Evolutionary conservation across 2,113 vertebrate species (phyloP).

Genomic region (Salvelinus namaycush): DNA sequence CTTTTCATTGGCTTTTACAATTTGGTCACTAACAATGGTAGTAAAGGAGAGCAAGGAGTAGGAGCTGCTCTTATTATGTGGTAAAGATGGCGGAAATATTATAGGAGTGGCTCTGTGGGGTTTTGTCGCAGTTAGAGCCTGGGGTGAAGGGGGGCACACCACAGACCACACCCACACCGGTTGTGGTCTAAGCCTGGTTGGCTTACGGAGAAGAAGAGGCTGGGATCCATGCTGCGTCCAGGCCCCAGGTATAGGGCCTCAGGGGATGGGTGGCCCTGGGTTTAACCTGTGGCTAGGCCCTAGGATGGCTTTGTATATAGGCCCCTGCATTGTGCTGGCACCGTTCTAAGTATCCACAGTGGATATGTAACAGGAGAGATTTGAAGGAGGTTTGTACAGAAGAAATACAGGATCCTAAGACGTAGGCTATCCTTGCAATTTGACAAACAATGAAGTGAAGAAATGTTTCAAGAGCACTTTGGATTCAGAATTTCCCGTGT

Average conservation of each 20-base stretch:
- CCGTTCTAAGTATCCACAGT: too few relatives aligned
- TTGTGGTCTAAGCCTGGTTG: background rate
- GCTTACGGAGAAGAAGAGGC: background rate
- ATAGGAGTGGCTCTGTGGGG: slow-evolving; percentile 45
- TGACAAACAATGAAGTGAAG: too few relatives aligned
- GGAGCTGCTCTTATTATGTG: background rate
- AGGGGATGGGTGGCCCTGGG: background rate
- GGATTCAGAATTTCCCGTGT: too few relatives aligned
- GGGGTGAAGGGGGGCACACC: slow-evolving; percentile 2
- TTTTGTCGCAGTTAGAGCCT: background rate
- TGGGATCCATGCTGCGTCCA: background rate
- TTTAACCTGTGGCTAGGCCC: background rate
- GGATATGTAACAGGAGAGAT: too few relatives aligned
- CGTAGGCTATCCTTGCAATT: too few relatives aligned
- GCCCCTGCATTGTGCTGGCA: too few relatives aligned
- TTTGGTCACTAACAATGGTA: background rate
- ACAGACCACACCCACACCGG: slow-evolving; percentile 51
- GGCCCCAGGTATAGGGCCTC: too few relatives aligned
- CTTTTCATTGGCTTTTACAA: slow-evolving; percentile 34
- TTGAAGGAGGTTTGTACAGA: too few relatives aligned
- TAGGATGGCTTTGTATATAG: background rate
- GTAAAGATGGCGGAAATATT: background rate
- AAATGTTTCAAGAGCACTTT: too few relatives aligned
- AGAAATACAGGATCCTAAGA: too few relatives aligned
- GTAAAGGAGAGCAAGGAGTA: slow-evolving; percentile 25